phyloP scores from a whole-genome alignment of 2,888 invertebrate genomes.

The Drymonia ruficornis region DNA sequence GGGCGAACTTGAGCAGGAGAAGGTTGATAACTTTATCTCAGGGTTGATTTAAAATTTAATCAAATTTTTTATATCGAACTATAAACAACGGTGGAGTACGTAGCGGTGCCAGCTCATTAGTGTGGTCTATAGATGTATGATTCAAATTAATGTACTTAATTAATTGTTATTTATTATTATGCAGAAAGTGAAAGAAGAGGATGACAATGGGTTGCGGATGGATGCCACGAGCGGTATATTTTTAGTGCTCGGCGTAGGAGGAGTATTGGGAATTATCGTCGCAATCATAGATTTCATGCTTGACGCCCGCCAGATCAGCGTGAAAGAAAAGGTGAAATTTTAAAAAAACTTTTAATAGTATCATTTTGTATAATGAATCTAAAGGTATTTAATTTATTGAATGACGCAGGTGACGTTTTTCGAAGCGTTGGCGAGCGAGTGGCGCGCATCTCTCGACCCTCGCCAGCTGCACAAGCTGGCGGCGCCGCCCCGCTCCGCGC shows the following conservation, averaged over 20 bases:
- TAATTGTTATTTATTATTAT: background rate
- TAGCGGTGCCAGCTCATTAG: too few species aligned
- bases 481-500: constrained; percentile 69
- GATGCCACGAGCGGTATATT: constrained; percentile 97
- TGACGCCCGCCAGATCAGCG: constrained; percentile 91
- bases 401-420: constrained; percentile 60
- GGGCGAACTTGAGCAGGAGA: too few species aligned
- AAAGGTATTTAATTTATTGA: background rate
- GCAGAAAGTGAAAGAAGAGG: constrained; percentile 42
- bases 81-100: too few species aligned
- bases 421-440: constrained; percentile 71
- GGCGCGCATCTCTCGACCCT: constrained; percentile 72
- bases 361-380: too few species aligned
- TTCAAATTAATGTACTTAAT: too few species aligned
- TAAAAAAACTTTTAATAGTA: too few species aligned
- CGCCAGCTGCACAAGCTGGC: constrained; percentile 62
- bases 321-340: constrained; percentile 87
- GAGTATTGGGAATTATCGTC: constrained; percentile 88
- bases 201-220: constrained; percentile 87
- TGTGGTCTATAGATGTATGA: too few species aligned
- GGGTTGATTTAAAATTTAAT: too few species aligned
- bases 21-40: too few species aligned
- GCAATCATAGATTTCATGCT: constrained; percentile 94
- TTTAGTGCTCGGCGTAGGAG: constrained; percentile 91
- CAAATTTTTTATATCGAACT: too few species aligned